Evolutionary conservation across 1,140 invertebrate species (phyloP).

Genomic region (Micrasema minimum): DNA sequence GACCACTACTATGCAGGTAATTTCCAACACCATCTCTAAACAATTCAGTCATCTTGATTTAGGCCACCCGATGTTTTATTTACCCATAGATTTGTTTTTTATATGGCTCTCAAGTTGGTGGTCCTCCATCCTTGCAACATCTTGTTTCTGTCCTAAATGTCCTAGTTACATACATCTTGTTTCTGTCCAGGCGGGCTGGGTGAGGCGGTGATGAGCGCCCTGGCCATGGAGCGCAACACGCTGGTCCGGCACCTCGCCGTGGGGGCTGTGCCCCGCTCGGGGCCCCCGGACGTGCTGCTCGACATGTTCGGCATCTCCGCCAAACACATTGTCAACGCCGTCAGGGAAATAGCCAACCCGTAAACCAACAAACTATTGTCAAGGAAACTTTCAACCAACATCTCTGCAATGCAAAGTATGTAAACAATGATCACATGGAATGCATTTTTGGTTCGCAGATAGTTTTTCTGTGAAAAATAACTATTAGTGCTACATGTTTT

Average conservation of each 20-base stretch:
- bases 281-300: conserved; percentile 84
- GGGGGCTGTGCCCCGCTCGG: conserved; percentile 89
- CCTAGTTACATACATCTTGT: no score
- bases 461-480: neutral
- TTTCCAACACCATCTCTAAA: no score
- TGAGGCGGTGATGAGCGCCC: conserved; percentile 89
- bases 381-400: neutral
- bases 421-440: neutral
- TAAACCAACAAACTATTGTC: neutral
- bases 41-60: no score
- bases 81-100: no score
- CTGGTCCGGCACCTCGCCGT: conserved; percentile 89
- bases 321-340: conserved; percentile 80
- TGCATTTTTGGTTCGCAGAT: neutral
- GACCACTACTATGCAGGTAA: conserved; percentile 95
- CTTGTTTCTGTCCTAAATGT: no score
- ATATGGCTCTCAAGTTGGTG: no score
- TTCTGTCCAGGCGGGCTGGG: conserved; percentile 86
- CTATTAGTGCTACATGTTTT: neutral
- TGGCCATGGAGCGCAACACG: conserved; percentile 78
- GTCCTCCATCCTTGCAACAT: no score
- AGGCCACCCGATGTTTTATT: no score
- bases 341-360: conserved; percentile 59
- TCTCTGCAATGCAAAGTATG: neutral
- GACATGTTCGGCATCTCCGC: conserved; percentile 91